Evolutionary conservation across 1,140 invertebrate species (phyloP), one percentile per base, ranked within the genome.

Genomic region (Drosophila aff.): DNA sequence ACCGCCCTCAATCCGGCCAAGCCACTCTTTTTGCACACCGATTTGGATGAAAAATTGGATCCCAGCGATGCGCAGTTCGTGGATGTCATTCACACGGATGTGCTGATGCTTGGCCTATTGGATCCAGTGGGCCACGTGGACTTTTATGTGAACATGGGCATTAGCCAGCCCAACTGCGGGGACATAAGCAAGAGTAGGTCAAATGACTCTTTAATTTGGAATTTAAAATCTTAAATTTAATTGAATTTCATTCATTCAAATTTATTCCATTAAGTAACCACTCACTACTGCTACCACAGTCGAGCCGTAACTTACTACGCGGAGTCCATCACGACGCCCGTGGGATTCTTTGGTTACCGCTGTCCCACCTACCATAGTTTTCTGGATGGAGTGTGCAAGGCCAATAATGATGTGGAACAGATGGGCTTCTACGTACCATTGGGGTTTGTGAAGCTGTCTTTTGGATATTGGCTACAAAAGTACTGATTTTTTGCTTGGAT

Each of bases 21-120:
- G 16, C 38, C 62, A 2, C 33, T 57, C 0, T 82, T 46, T 26
- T 15, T 77, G 9, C 53, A 40, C 21, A 1, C 1, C 2, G 28
- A 73, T 31, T 9, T 9, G 1, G 10, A 3, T 0, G 21, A 46
- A 3, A 76, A 74, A 13, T 15, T 82, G 16, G 79, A 82, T 57
- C 9, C 53, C 38, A 47, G 15, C 5, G 79, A 82, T 60, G 79
- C 79, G 8, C 26, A 36, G 0, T 82, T 82, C 41, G 72, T 82
- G 9, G 79, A 81, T 31, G 67, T 81, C 6, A 38, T 82, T 3
- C 79, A 81, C 43, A 64, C 79, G 11, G 79, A 82, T 43, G 58
- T 77, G 0, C 28, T 77, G 13, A 47, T 82, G 36, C 18, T 49
- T n/a, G 79, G 79, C 10, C 23, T 82, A 0, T 8, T 81, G 10